Evolutionary conservation across 1,140 invertebrate genomes (phyloP), one percentile per base, ranked within the genome.

Genomic region (Brachionus koreanus): DNA sequence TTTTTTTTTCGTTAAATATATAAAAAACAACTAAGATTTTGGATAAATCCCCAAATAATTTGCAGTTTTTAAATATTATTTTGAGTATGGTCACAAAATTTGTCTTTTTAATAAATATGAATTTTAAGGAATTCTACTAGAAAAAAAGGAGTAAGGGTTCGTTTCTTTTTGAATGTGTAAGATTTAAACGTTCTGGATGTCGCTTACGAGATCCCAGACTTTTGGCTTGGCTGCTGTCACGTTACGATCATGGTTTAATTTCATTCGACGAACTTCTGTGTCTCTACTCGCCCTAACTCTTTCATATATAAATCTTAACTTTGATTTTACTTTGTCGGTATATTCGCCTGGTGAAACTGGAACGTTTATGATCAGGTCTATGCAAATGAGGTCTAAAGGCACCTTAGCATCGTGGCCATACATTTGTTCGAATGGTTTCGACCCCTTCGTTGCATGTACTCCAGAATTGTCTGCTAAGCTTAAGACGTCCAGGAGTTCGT

Each of bases 321-420:
- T 42, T 75, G 16, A 23, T 29, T 52, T 43, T 12, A 75, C 7
- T 29, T 25, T 43, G 39, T 75, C 39, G n/a, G 46, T 35, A n/a
- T 75, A 75, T 12, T 52, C 46, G 23, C 25, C 72, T n/a, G 16
- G 72, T 42, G 39, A 23, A 12, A 46, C 72, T 42, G 33, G 72
- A 52, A 43, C 25, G 39, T 43, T 43, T 16, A 75, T 43, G 13
- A 43, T 42, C 39, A 35, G 39, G 19, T 43, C 16, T 75, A 5
- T 33, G 46, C 23, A 75, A 23, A 75, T 52, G 35, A 75, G 39
- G 25, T 75, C 72, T 52, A 75, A 42, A 23, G 72, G 72, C 39
- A 75, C 42, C 16, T 75, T 75, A 25, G 72, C 33, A 25, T 43
- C 29, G 35, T 35, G 33, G 3, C 72, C 72, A 4, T 75, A 75